These are phyloP conservation scores for Eledona agricola DNA, from an alignment of 2,888 invertebrate species.

Conservation along the genomic window DNA sequence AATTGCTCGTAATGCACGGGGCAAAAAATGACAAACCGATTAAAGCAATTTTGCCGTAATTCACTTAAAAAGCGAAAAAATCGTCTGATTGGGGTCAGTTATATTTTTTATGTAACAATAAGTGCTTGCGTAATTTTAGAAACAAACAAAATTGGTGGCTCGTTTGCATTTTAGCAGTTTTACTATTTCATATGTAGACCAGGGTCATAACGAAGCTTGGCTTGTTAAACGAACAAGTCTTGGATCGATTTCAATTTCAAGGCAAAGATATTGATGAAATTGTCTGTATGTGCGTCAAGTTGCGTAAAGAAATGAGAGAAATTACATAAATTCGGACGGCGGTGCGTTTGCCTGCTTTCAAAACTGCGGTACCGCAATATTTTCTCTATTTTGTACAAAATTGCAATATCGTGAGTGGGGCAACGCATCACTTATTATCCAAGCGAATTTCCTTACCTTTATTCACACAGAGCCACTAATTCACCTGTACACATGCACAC, in stretches of 20 bases:
- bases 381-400: too few species aligned
- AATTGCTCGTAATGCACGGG: too few species aligned
- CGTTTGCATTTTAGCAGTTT: background rate
- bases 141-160: too few species aligned
- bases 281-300: constrained; percentile 18
- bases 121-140: too few species aligned
- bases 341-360: background rate
- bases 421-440: too few species aligned
- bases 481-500: constrained; percentile 4
- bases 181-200: constrained; percentile 14
- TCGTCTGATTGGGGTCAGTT: too few species aligned
- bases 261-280: constrained; percentile 24
- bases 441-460: too few species aligned
- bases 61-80: background rate
- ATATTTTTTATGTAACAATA: too few species aligned
- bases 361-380: background rate
- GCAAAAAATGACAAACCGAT: too few species aligned
- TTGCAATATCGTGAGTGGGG: too few species aligned
- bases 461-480: constrained; percentile 4
- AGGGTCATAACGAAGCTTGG: constrained; percentile 13
- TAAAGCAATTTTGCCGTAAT: background rate
- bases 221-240: constrained; percentile 15
- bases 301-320: too few species aligned
- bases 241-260: constrained; percentile 22
- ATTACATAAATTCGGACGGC: background rate